Conservation (phyloP, 92 coral and sea anemone species). For the Umimayanthus chanpuru region DNA sequence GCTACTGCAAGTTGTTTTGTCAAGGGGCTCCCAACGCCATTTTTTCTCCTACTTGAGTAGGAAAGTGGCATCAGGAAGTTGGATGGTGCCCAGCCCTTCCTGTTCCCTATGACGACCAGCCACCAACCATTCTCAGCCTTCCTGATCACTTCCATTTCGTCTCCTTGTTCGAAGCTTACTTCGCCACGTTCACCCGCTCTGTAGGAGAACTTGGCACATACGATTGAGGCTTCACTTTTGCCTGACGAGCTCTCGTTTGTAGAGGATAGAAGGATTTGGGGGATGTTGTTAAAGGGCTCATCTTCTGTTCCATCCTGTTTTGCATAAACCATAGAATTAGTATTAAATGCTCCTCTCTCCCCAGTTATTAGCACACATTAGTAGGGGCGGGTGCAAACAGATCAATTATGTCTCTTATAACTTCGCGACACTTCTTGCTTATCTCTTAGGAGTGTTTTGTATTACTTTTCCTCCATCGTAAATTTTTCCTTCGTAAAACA, state of each 20-base stretch:
- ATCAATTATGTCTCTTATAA: no score
- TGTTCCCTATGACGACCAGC: slow-evolving; percentile 17
- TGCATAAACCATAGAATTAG: neutral
- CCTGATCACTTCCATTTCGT: slow-evolving; percentile 28
- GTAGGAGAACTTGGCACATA: slow-evolving; percentile 19
- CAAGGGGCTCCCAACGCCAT: neutral
- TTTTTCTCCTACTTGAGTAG: neutral
- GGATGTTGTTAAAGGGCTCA: neutral
- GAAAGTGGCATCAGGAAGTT: slow-evolving; percentile 19
- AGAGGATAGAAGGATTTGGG: neutral
- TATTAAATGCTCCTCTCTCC: neutral
- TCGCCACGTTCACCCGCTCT: slow-evolving; percentile 22
- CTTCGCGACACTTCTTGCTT: no score
- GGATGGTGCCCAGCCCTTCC: slow-evolving; percentile 40
- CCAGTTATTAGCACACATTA: no score
- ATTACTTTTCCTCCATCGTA: no score
- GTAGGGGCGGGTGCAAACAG: neutral
- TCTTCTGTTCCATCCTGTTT: neutral
- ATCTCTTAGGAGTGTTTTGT: no score
- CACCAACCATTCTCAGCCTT: slow-evolving; percentile 36
- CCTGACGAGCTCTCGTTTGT: neutral
- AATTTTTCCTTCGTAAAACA: no score
- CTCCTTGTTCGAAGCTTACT: slow-evolving; percentile 21
- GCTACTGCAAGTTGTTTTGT: neutral
- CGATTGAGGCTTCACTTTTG: neutral